Base-by-base conservation (phyloP, 1,140 invertebrate species). In the Zeugodacus cucurbitae region DNA sequence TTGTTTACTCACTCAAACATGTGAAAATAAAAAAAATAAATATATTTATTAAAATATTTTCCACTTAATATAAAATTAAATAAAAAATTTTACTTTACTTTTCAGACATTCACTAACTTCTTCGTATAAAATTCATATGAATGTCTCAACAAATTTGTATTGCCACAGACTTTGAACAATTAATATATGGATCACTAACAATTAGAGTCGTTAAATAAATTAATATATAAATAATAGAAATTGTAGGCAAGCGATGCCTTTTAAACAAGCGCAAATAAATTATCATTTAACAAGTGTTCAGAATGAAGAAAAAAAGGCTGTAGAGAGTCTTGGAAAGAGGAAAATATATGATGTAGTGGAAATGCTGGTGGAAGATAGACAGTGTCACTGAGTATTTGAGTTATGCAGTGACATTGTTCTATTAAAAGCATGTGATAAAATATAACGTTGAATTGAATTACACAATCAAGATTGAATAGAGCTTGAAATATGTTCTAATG, bases 141-240 rank as follows among this genome's bases (percentile, higher is more conserved):
- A 20, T 41, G 22, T 14, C 41, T 29, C 29, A 82, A 82, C 41
- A 3, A 82, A 48, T 54, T 82, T 48, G 48, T 37, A 82, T 82
- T 82, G 74, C n/a, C 41, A n/a, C n/a, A 82, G 44, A 82, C 41
- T 26, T 82, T 48, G 74, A 82, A 22, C 48, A 48, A 17, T n/a
- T 82, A 82, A 82, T 41, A 17, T 29, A 54, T 82, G 74, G 74
- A 54, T 82, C 74, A 37, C 74, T 82, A 48, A 48, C 74, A 82
- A 82, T 48, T 82, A 82, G 22, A 26, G 26, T 48, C 41, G 74
- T 82, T 82, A 48, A 26, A 37, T 20, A 82, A 82, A n/a, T 44
- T 48, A n/a, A n/a, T n/a, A n/a, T n/a, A n/a, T n/a, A n/a, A n/a
- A n/a, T 48, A 82, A 48, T 48, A 11, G 44, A 44, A 41, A 82